Conservation (phyloP, 2,888 invertebrate species). For the Gari tellinella region DNA sequence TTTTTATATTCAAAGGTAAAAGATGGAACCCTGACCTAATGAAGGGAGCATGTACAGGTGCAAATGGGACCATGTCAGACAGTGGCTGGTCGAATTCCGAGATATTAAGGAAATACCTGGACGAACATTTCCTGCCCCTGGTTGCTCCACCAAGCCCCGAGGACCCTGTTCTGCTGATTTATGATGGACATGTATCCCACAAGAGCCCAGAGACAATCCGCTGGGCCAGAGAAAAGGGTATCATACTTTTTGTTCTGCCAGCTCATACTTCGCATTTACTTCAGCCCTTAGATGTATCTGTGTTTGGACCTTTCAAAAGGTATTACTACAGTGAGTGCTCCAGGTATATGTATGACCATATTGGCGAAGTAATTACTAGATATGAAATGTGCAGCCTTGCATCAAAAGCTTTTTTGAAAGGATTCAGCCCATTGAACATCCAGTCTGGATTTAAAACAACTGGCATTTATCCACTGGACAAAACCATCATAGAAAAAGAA, state of each 20-base stretch:
- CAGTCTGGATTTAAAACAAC: conserved; percentile 25
- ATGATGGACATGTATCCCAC: conserved; percentile 31
- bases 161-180: conserved; percentile 12
- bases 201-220: conserved; percentile 21
- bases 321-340: conserved; percentile 32
- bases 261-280: conserved; percentile 38
- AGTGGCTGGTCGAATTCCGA: conserved; percentile 26
- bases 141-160: background rate
- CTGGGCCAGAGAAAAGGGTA: conserved; percentile 12
- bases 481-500: background rate
- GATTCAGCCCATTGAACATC: conserved; percentile 23
- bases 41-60: conserved; percentile 22
- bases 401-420: conserved; percentile 24
- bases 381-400: conserved; percentile 29
- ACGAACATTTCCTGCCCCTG: conserved; percentile 26
- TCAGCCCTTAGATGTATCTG: conserved; percentile 38
- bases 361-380: conserved; percentile 30
- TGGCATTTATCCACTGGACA: conserved; percentile 21
- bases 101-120: conserved; percentile 25
- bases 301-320: conserved; percentile 41
- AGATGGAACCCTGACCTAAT: conserved; percentile 16
- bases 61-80: conserved; percentile 17
- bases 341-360: conserved; percentile 17
- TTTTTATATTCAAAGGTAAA: conserved; percentile 36
- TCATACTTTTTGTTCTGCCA: conserved; percentile 37